Evolutionary conservation across 2,113 vertebrate genomes (phyloP).

Genomic region (Camarhynchus parvulus): DNA sequence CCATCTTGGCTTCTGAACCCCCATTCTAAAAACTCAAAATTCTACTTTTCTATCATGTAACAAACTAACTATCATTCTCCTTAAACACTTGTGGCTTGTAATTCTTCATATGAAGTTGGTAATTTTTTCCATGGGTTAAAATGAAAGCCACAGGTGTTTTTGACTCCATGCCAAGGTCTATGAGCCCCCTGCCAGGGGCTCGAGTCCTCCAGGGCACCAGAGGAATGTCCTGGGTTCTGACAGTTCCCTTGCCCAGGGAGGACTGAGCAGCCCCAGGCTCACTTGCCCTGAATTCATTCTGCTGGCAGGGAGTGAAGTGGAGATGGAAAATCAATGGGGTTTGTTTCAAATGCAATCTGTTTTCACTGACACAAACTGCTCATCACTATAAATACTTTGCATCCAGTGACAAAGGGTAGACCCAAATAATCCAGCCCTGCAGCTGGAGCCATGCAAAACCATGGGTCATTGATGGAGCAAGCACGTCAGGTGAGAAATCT

Average conservation of each 20-base stretch:
- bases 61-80: too few species aligned
- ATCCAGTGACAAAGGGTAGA: neutral
- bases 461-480: neutral
- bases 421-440: neutral
- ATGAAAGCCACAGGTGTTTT: too few species aligned
- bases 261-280: accelerated
- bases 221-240: too few species aligned
- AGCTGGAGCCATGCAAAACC: neutral
- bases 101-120: too few species aligned
- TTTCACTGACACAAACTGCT: conserved; percentile 6
- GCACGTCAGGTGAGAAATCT: neutral
- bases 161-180: too few species aligned
- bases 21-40: too few species aligned
- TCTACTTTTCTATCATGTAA: too few species aligned
- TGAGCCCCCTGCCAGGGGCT: too few species aligned
- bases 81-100: too few species aligned
- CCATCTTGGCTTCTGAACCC: too few species aligned
- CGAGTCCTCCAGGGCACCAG: too few species aligned
- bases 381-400: neutral
- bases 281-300: neutral
- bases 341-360: neutral
- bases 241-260: neutral
- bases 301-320: neutral
- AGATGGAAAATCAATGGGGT: neutral
- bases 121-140: too few species aligned